Conservation (phyloP, 1,140 invertebrate genomes). For the Euwallacea similis region DNA sequence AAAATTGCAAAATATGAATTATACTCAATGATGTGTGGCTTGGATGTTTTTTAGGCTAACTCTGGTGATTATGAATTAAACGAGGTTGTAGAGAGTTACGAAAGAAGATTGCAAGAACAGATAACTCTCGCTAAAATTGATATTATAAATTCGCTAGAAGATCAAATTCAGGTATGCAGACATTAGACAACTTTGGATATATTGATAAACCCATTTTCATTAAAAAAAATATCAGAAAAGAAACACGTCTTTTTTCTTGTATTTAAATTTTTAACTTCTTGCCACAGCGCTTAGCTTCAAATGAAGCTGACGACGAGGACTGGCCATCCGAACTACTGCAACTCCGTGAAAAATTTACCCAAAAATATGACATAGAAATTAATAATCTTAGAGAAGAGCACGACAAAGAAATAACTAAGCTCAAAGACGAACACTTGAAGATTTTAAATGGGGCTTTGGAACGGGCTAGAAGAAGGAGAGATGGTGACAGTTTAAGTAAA, state of each 20-base stretch:
- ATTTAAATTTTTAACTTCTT: constrained; percentile 2
- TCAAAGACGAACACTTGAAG: constrained; percentile 63
- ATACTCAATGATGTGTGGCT: constrained; percentile 15
- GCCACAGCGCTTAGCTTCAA: constrained; percentile 64
- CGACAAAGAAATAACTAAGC: constrained; percentile 54
- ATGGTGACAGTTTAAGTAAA: constrained; percentile 43
- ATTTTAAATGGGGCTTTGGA: constrained; percentile 51
- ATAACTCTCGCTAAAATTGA: constrained; percentile 62
- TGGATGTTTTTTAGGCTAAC: constrained; percentile 39
- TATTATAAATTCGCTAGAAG: constrained; percentile 61
- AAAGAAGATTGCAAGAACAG: constrained; percentile 61
- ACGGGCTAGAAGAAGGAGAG: constrained; percentile 48
- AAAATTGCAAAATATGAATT: not conserved
- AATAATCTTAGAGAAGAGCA: constrained; percentile 53
- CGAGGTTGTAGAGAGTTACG: constrained; percentile 55
- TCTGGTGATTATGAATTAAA: constrained; percentile 54
- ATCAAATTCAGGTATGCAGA: constrained; percentile 61
- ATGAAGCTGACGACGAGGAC: constrained; percentile 64
- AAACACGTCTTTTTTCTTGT: constrained; percentile 1
- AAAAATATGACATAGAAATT: constrained; percentile 61
- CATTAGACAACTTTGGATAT: not conserved
- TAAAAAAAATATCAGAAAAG: not conserved
- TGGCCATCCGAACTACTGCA: constrained; percentile 71
- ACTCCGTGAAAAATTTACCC: constrained; percentile 68
- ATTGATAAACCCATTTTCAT: not conserved